phyloP scores from a whole-genome alignment of 2,797 vertebrate species.

The Scolopax bukidnonensis region DNA sequence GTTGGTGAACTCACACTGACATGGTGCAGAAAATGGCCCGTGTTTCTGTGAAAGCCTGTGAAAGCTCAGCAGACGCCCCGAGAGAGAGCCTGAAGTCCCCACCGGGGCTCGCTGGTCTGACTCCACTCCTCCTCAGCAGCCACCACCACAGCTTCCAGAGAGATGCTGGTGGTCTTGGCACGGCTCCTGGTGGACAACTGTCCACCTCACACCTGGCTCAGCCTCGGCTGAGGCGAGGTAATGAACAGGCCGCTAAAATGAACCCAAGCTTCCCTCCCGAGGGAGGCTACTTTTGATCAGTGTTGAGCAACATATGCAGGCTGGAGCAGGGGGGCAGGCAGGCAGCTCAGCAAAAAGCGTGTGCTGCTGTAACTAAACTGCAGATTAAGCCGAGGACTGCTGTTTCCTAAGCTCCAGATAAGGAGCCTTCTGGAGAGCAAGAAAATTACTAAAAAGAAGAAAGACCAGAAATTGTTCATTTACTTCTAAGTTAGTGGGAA shows the following conservation, averaged over 20 bases:
- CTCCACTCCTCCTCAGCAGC: not conserved
- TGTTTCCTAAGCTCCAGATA: slow-evolving; percentile 57
- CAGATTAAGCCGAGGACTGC: slow-evolving; percentile 55
- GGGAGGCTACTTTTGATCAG: slow-evolving; percentile 49
- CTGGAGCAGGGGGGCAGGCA: slow-evolving; percentile 21
- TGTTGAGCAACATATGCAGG: slow-evolving; percentile 48
- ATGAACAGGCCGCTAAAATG: not conserved
- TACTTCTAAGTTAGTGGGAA: not conserved
- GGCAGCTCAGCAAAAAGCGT: slow-evolving; percentile 26
- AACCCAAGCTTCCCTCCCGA: not conserved
- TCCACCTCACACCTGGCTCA: slow-evolving; percentile 57
- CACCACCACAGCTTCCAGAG: not conserved
- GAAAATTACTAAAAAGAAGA: not conserved
- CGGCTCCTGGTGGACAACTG: slow-evolving; percentile 31
- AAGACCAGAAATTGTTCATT: not conserved
- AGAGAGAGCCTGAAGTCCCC: not conserved
- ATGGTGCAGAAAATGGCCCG: accelerated
- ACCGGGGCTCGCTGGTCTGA: not conserved
- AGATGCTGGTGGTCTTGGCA: slow-evolving; percentile 53
- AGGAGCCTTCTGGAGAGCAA: slow-evolving; percentile 43
- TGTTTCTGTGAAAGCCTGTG: not conserved
- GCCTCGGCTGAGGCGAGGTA: not conserved
- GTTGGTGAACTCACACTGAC: not conserved
- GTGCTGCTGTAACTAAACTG: slow-evolving; percentile 34
- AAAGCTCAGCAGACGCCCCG: not conserved